These are phyloP conservation scores for Malachius bipustulatus DNA, from an alignment of 2,888 invertebrate species.

Conservation along the genomic window DNA sequence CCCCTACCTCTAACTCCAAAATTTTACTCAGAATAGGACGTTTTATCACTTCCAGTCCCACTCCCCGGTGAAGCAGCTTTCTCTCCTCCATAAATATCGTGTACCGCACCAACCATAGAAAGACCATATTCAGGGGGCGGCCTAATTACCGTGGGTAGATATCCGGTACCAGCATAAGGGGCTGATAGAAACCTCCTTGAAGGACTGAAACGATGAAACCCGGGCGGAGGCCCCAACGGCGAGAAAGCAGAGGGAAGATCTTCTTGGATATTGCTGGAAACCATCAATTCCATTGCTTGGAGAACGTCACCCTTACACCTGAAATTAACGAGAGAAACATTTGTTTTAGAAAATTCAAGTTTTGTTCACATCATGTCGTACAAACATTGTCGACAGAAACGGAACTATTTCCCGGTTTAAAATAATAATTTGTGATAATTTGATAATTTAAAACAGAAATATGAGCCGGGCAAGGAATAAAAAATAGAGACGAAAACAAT, in stretches of 20 bases:
- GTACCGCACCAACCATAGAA: conserved; percentile 33
- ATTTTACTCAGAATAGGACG: conserved; percentile 45
- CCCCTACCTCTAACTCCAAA: too few species aligned
- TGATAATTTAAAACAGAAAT: too few species aligned
- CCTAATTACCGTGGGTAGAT: conserved; percentile 65
- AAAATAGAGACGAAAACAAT: too few species aligned
- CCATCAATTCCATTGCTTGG: conserved; percentile 85
- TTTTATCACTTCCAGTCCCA: conserved; percentile 44
- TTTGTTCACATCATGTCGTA: too few species aligned
- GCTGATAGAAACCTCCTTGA: conserved; percentile 71
- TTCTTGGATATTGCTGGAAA: conserved; percentile 45
- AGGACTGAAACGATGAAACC: conserved; percentile 46
- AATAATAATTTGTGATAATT: too few species aligned
- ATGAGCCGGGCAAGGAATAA: too few species aligned
- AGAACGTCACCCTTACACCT: conserved; percentile 67
- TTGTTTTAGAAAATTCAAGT: too few species aligned
- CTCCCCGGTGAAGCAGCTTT: conserved; percentile 41
- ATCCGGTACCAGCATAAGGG: conserved; percentile 73
- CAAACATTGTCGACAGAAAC: too few species aligned
- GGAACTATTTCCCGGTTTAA: too few species aligned
- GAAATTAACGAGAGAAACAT: too few species aligned
- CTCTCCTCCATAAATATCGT: conserved; percentile 35
- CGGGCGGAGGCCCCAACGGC: conserved; percentile 53
- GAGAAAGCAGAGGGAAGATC: conserved; percentile 58
- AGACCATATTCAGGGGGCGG: conserved; percentile 34